Base-by-base conservation (phyloP, 2,797 vertebrate species). In the Neostethus bicornis region DNA sequence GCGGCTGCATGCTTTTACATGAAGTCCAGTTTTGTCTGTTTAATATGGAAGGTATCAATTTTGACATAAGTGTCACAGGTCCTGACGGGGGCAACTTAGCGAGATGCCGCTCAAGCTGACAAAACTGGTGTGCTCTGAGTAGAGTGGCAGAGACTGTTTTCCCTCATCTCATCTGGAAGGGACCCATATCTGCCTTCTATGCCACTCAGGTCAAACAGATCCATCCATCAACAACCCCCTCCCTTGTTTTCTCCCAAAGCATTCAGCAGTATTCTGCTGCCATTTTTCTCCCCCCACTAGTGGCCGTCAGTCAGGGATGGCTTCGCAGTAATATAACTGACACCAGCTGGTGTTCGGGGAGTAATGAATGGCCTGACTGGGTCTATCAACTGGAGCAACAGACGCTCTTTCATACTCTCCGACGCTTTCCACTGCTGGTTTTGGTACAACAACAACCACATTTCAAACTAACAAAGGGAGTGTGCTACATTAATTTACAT, bases 21-120 rank as follows among this genome's bases (percentile, higher is more conserved):
- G 66, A 69, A 70, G 55, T 26, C 26, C 34, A 88, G 87, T 81
- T 83, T 55, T 81, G 89, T 90, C 87, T 87, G 62, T 55, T 90
- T 86, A 90, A 82, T 90, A 92, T 87, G 78, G 79, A 92, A 80
- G 53, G 72, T 73, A 84, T 91, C 91, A 92, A 77, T 83, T 88
- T 86, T 90, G 90, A 91, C 83, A 80, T 72, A 5, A 79, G 81
- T 87, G 62, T 81, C 73, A 86, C 89, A 88, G 89, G 86, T 84
- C 37, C 85, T 93, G 93, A 93, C 87, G 72, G 91, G 85, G 86
- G 75, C 86, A 87, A 91, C 74, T 91, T 67, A 90, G 88, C 75
- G 73, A 87, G 88, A 60, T 83, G 85, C 87, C 87, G 87, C 79
- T 87, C 90, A 89, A 89, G 87, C 87, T 94, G 93, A 95, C 93